phyloP scores from a whole-genome alignment of 2,113 vertebrate species.

The Tragulus kanchil region DNA sequence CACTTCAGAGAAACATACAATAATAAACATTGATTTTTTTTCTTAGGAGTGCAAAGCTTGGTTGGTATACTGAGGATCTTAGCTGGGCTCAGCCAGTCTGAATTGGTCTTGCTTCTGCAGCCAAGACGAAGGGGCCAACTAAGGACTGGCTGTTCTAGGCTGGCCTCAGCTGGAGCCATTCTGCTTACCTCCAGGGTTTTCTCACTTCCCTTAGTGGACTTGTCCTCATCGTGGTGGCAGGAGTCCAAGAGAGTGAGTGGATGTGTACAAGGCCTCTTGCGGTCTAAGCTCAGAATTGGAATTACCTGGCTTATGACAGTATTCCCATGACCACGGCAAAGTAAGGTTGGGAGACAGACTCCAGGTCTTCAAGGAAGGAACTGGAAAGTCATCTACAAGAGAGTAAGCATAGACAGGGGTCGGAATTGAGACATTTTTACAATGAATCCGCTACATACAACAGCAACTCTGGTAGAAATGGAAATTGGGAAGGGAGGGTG shows the following conservation, averaged over 20 bases:
- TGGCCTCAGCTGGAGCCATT: not conserved
- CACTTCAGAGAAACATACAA: not conserved
- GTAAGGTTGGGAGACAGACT: not conserved
- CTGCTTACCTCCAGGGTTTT: not conserved
- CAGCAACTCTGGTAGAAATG: not conserved
- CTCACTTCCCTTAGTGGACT: not conserved
- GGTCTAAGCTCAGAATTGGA: not conserved
- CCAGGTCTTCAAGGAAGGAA: not conserved
- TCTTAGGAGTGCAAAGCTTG: not conserved
- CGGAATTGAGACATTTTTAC: not conserved
- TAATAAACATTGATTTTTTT: slow-evolving; percentile 3
- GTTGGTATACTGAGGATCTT: not conserved
- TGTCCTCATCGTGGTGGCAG: not conserved
- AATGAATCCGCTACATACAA: not conserved
- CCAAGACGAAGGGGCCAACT: not conserved
- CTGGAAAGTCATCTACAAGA: not conserved
- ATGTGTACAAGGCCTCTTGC: not conserved
- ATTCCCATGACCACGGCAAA: not conserved
- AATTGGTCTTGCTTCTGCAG: not conserved
- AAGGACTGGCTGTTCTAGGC: not conserved
- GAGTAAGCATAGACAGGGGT: not conserved
- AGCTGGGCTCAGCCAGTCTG: not conserved
- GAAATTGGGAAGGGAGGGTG: not conserved
- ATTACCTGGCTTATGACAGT: not conserved
- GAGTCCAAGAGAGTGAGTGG: not conserved